phyloP scores from a whole-genome alignment of 92 coral and sea anemone genomes.

The Porites lobata region DNA sequence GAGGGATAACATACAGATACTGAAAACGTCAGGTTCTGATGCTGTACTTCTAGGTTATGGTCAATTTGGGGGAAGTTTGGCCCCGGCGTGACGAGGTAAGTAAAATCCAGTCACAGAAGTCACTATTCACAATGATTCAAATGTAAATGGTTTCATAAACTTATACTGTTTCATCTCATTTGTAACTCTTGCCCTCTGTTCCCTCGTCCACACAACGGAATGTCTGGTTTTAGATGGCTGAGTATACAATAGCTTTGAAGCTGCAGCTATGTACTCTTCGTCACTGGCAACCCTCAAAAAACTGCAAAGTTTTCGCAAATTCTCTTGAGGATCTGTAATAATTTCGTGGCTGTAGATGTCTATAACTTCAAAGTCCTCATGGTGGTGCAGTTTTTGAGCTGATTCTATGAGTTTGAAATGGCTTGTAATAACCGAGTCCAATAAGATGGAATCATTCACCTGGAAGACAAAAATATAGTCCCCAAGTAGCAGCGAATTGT shows the following conservation, averaged over 20 bases:
- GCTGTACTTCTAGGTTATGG: too few relatives aligned
- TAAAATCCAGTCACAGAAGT: too few relatives aligned
- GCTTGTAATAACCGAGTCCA: neutral
- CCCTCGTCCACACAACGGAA: neutral
- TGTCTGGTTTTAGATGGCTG: neutral
- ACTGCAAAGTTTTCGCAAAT: neutral
- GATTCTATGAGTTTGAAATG: neutral
- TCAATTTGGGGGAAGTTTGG: too few relatives aligned
- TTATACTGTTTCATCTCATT: neutral
- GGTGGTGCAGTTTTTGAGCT: neutral
- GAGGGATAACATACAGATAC: too few relatives aligned
- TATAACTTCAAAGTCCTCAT: neutral
- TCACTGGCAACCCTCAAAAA: constrained; percentile 3
- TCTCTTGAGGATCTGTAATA: neutral
- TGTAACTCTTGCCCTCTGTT: constrained; percentile 3
- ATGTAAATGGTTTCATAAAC: neutral
- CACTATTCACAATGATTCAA: neutral
- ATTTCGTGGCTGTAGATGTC: constrained; percentile 23
- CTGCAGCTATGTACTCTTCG: neutral
- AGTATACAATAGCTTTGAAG: neutral
- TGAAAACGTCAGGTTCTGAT: too few relatives aligned
- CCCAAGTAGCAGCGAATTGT: neutral
- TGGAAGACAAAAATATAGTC: neutral
- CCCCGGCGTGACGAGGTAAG: too few relatives aligned
- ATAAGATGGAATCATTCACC: neutral